Evolutionary conservation across 2,113 vertebrate genomes (phyloP), one percentile per base, ranked within the genome.

Genomic region (Callipepla californica): DNA sequence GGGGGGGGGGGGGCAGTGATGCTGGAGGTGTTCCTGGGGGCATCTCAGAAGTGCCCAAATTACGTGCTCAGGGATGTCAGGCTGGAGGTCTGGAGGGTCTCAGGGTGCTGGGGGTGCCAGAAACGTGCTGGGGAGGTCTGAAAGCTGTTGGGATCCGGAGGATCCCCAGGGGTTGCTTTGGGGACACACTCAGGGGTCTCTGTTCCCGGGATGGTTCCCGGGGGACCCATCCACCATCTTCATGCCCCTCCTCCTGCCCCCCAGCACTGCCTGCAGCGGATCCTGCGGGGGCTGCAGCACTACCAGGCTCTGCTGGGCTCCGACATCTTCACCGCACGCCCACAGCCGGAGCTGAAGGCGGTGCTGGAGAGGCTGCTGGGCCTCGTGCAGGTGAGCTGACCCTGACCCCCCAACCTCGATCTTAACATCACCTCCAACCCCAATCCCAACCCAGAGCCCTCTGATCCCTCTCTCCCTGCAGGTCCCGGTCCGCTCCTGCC

Each of bases 231-330:
- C 50, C 50, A 28, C 25, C 50, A 51, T 28, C 25, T 53, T 53
- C 51, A 53, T 16, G 13, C 2, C 51, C 51, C 23, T 14, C 50
- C 4, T 1, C 79, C 78, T 42, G 47, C 40, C 74, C 72, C 44
- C 0, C 83, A 98, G 97, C 88, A 50, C 47, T 98, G 98, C 80
- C 92, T 98, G 80, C 83, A 23, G 47, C 97, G 97, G 32, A 97
- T 98, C 83, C 89, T 66, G 17, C 90, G 91, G 14, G 97, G 96
- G 22, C 94, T 98, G 34, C 74, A 85, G 42, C 97, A 94, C 82
- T 98, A 98, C 42, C 93, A 94, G 72, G 88, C 94, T 44, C 90
- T 97, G 55, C 81, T 98, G 89, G 80, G 81, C 59, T 97, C 97
- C 3, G 85, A 96, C 42, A 94, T 97, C 92, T 97, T 97, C 90